Conservation (phyloP, 2,888 invertebrate species). For the Eudemis profundana region DNA sequence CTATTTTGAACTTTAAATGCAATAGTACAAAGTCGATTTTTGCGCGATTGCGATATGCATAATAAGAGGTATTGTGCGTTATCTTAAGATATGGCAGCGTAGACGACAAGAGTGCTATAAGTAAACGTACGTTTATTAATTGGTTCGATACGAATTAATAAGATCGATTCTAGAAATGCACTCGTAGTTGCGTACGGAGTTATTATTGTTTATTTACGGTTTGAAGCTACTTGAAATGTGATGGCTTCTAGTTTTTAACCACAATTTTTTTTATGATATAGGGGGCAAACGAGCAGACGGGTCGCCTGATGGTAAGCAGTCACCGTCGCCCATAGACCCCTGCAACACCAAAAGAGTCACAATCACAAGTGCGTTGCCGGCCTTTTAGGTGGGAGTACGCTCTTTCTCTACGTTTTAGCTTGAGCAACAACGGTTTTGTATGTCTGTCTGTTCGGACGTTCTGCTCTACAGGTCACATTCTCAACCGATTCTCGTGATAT, state of each 20-base stretch:
- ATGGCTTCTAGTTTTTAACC: not conserved
- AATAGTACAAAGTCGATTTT: not conserved
- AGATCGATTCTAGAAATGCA: constrained; percentile 29
- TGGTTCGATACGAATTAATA: constrained; percentile 26
- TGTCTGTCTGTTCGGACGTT: too few species aligned
- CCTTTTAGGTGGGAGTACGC: too few species aligned
- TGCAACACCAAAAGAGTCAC: too few species aligned
- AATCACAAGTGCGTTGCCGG: too few species aligned
- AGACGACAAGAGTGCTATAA: constrained; percentile 10
- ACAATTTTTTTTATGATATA: not conserved
- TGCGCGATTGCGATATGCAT: not conserved
- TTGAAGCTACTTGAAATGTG: constrained; percentile 13
- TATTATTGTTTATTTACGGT: constrained; percentile 8
- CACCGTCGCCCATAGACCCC: too few species aligned
- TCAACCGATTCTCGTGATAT: too few species aligned
- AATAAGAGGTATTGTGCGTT: not conserved
- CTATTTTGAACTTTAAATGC: not conserved
- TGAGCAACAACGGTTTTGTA: too few species aligned
- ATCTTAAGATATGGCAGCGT: not conserved
- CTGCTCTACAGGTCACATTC: too few species aligned
- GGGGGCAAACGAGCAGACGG: too few species aligned
- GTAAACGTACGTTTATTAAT: too few species aligned
- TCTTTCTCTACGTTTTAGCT: too few species aligned
- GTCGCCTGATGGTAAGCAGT: too few species aligned
- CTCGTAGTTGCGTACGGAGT: constrained; percentile 2